Conservation (phyloP, 2,797 vertebrate genomes). For the Lacerta agilis region DNA sequence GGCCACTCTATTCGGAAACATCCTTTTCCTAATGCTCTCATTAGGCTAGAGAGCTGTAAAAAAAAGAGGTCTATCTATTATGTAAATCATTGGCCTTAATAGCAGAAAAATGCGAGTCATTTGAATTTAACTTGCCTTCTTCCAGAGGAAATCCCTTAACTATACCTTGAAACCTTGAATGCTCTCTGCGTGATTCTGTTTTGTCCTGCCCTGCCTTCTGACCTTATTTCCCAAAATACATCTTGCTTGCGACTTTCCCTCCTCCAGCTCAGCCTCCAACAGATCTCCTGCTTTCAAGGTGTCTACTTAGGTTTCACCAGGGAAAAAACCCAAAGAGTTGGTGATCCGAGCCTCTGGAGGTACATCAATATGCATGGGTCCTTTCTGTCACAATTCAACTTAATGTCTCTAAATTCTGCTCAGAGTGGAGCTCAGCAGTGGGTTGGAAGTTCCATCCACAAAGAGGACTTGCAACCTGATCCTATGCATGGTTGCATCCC, state of each 20-base stretch:
- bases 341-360: too few species aligned
- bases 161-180: not conserved
- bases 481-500: not conserved
- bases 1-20: not conserved
- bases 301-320: too few species aligned
- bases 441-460: not conserved
- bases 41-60: slow-evolving; percentile 3
- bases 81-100: not conserved
- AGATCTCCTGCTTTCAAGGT: not conserved
- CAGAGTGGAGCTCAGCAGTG: not conserved
- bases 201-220: not conserved
- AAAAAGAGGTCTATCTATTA: too few species aligned
- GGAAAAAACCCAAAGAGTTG: too few species aligned
- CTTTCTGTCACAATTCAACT: not conserved
- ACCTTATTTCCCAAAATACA: not conserved
- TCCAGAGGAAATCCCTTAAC: not conserved
- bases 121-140: not conserved
- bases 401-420: not conserved
- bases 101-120: not conserved
- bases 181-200: too few species aligned
- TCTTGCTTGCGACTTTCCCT: not conserved
- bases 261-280: not conserved
- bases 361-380: not conserved
- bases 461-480: not conserved
- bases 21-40: not conserved